Evolutionary conservation across 2,113 vertebrate species (phyloP), one percentile per base, ranked within the genome.

Genomic region (Barnardius zonarius): DNA sequence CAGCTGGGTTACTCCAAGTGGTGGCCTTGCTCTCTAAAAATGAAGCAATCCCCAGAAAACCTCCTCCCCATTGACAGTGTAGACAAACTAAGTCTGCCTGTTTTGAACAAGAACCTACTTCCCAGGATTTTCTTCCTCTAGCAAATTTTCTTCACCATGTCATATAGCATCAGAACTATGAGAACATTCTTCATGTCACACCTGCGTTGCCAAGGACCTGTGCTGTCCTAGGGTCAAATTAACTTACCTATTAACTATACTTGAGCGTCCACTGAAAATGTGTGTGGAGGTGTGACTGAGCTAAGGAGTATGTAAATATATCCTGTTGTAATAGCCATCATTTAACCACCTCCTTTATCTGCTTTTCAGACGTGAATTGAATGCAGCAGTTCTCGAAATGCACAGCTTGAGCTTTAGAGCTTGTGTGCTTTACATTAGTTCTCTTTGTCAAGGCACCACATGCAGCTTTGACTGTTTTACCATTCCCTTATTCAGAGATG

Each of bases 381-480:
- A 1, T 78, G 39, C 27, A 59, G 54, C 55, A 66, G 54, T 55
- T 75, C 31, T 22, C 49, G 23, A 89, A 66, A 69, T n/a, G 41
- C 74, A 79, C 2, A 1, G 41, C 35, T 59, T 75, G 73, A 94
- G 44, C 62, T 86, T 61, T 31, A 79, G 35, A 70, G 54, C n/a
- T 70, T 1, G 4, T 25, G 23, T 51, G 62, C n/a, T 62, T 89
- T 59, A 44, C 48, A 7, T 24, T 17, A 44, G 14, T 62, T 86
- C 39, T 61, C 17, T 74, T 74, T 77, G 35, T 49, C 25, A 20
- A 59, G 24, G 48, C 43, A 35, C 27, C 22, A 7, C 28, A 13
- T 0, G 1, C 25, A 39, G 61, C 41, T 88, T 82, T 93, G 57
- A 51, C n/a, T 0, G 0, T 46, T 78, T 39, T 25, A 70, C 33